These are phyloP conservation scores for Tribolium castaneum DNA, from an alignment of 1,140 invertebrate genomes.

Conservation along the genomic window DNA sequence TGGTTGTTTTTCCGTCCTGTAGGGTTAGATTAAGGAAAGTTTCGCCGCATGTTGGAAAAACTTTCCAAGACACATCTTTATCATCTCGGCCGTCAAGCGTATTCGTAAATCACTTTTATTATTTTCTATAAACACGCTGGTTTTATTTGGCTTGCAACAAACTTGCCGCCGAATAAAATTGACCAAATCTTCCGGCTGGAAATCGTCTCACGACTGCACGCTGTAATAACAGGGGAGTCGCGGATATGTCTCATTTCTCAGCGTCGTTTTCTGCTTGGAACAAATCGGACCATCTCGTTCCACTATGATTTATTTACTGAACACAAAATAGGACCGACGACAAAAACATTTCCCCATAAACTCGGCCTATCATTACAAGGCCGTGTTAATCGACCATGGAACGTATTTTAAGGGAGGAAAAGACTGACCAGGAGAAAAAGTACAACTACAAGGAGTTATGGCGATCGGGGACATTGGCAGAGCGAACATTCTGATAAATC, in stretches of 20 bases:
- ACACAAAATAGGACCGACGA: neutral
- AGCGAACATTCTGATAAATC: constrained; percentile 40
- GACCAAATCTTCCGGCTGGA: constrained; percentile 40
- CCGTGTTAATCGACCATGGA: constrained; percentile 49
- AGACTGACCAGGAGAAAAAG: neutral
- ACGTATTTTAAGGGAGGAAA: constrained; percentile 48
- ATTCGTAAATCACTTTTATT: constrained; percentile 27
- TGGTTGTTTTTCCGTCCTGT: neutral
- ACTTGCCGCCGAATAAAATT: constrained; percentile 30
- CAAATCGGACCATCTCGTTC: constrained; percentile 33
- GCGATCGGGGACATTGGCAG: constrained; percentile 12
- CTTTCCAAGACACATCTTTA: neutral
- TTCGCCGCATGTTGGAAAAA: neutral
- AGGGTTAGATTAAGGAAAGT: constrained; percentile 4
- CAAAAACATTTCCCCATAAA: constrained; percentile 4
- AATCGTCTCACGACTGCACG: constrained; percentile 31
- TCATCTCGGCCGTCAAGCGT: neutral
- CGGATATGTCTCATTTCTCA: constrained; percentile 30
- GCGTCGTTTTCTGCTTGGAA: constrained; percentile 8
- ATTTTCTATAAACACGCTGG: constrained; percentile 36
- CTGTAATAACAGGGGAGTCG: constrained; percentile 18
- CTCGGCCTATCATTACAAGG: neutral
- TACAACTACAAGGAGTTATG: constrained; percentile 35
- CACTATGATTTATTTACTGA: constrained; percentile 32
- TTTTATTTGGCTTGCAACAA: constrained; percentile 23